These are phyloP conservation scores for Arion vulgaris DNA, from an alignment of 1,140 invertebrate species.

Conservation along the genomic window DNA sequence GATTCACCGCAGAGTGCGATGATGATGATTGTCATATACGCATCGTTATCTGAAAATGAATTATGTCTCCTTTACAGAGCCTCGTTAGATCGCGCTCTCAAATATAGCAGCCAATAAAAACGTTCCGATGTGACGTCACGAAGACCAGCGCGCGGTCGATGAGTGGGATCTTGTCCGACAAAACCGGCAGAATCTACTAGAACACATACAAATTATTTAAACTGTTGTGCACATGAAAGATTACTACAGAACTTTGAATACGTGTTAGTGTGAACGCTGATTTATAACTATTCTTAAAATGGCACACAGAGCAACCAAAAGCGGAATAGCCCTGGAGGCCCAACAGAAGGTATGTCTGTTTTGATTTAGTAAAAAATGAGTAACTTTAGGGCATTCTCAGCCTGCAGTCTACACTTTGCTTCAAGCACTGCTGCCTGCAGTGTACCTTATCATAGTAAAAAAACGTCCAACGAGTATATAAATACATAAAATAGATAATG, in stretches of 20 bases:
- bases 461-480: too few relatives aligned
- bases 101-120: not conserved
- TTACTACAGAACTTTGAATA: not conserved
- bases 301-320: conserved; percentile 41
- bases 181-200: not conserved
- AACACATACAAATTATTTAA: not conserved
- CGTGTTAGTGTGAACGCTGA: not conserved
- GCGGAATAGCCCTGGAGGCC: conserved; percentile 43
- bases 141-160: conserved; percentile 7
- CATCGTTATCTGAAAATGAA: too few relatives aligned
- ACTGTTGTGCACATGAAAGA: not conserved
- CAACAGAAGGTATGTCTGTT: conserved; percentile 41
- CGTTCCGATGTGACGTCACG: not conserved
- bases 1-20: too few relatives aligned
- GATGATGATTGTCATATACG: too few relatives aligned
- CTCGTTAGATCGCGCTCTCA: not conserved
- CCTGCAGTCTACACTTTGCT: too few relatives aligned
- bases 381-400: too few relatives aligned
- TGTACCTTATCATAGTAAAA: too few relatives aligned
- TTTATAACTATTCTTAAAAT: not conserved
- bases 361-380: not conserved
- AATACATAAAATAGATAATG: too few relatives aligned
- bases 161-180: not conserved
- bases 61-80: not conserved
- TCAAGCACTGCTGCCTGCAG: too few relatives aligned